Conservation (phyloP, 2,888 invertebrate genomes). For the Blera fallax region DNA sequence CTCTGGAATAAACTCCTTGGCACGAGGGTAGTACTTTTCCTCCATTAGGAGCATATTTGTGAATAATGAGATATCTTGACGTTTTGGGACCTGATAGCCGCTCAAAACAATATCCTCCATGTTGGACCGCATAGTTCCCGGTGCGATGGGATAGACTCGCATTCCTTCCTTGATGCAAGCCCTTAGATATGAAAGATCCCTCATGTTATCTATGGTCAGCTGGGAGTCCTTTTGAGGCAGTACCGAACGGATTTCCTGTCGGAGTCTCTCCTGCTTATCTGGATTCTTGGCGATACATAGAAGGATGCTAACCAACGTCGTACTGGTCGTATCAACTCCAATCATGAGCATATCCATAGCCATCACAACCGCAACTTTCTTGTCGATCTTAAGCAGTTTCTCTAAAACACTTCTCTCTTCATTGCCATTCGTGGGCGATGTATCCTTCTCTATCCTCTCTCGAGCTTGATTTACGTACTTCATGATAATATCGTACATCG, state of each 20-base stretch:
- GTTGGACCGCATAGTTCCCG: constrained; percentile 83
- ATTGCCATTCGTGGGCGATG: neutral
- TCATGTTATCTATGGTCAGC: constrained; percentile 80
- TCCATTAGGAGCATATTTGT: constrained; percentile 84
- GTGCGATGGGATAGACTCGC: constrained; percentile 84
- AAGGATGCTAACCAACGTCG: constrained; percentile 83
- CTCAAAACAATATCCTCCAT: constrained; percentile 84
- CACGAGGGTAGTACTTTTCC: constrained; percentile 84
- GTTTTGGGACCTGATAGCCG: constrained; percentile 86
- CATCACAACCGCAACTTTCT: constrained; percentile 86
- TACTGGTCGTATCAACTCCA: constrained; percentile 86
- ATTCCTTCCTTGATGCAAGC: constrained; percentile 88
- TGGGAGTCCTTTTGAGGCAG: constrained; percentile 79
- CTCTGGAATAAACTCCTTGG: constrained; percentile 87
- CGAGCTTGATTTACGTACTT: constrained; percentile 79
- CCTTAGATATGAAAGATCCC: constrained; percentile 84
- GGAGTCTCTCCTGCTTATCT: constrained; percentile 85
- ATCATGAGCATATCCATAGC: constrained; percentile 87
- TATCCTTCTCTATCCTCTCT: constrained; percentile 73
- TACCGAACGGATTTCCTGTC: constrained; percentile 83
- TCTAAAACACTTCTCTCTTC: constrained; percentile 84
- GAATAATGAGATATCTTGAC: constrained; percentile 87
- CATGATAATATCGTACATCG: constrained; percentile 74
- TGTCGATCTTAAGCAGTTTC: constrained; percentile 85
- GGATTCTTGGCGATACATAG: constrained; percentile 85